Percentiles rank a stretch among this genome's conserved stretches.
Conservation (phyloP, 2,888 invertebrate species). For the Tipula unca region DNA sequence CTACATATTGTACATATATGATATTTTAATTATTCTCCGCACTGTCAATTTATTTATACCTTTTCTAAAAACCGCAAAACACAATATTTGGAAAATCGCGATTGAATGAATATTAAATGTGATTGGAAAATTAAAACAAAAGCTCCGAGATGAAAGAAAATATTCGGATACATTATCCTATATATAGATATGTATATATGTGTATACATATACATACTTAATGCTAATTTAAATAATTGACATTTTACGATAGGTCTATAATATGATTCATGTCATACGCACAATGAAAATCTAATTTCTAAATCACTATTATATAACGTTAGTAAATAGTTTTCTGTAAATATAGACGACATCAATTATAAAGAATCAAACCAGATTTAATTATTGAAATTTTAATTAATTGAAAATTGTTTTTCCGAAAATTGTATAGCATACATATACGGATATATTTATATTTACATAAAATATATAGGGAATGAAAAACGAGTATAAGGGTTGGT, state of each 20-base stretch:
- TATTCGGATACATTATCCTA: background rate
- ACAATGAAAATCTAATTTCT: background rate
- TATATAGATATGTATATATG: too few species aligned
- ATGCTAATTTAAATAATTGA: background rate
- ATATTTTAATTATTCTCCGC: too few species aligned
- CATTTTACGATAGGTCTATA: background rate
- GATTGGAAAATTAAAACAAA: background rate
- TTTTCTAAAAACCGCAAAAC: background rate
- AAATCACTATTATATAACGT: background rate
- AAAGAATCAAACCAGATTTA: background rate
- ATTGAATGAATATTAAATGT: background rate
- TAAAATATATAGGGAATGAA: background rate
- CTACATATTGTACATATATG: too few species aligned
- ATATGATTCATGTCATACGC: background rate
- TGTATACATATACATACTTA: too few species aligned
- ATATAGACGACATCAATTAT: background rate
- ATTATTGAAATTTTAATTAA: background rate
- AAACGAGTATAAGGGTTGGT: background rate
- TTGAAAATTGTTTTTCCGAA: background rate
- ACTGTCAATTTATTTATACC: too few species aligned
- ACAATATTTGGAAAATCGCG: background rate
- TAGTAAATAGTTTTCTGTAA: background rate
- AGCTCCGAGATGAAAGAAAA: background rate
- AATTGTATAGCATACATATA: background rate
- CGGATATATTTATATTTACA: background rate